A percentile compares a stretch with the other conserved stretches of the same genome.
Evolutionary conservation across 2,888 invertebrate species (phyloP).

Genomic region (Sylvicola cinctus): DNA sequence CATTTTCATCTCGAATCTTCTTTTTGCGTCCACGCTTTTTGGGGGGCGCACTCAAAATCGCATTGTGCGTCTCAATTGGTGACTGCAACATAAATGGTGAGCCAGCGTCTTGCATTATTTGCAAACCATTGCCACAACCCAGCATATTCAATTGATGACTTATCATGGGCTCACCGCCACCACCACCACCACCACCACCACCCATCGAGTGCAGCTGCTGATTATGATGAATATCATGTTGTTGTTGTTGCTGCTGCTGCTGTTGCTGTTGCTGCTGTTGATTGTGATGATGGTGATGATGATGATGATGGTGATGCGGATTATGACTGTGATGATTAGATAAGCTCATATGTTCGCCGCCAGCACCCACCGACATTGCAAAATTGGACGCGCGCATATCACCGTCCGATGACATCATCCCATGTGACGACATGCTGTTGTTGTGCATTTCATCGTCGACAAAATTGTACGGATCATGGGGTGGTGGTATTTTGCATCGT

Average conservation of each 20-base stretch:
- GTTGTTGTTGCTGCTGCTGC: not conserved
- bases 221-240: not conserved
- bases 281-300: constrained; percentile 1
- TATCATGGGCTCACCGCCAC: constrained; percentile 22
- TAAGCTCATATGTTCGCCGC: too few relatives aligned
- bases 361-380: too few relatives aligned
- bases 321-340: not conserved
- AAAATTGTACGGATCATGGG: constrained; percentile 65
- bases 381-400: too few relatives aligned
- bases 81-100: constrained; percentile 17
- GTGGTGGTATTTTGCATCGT: constrained; percentile 3
- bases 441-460: constrained; percentile 46
- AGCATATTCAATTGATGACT: constrained; percentile 14
- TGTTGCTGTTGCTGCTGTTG: constrained; percentile 1
- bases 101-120: constrained; percentile 6
- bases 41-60: constrained; percentile 27
- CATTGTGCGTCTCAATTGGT: constrained; percentile 2
- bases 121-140: constrained; percentile 7
- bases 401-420: constrained; percentile 10
- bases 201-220: not conserved
- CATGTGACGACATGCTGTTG: constrained; percentile 12
- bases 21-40: constrained; percentile 77
- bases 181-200: not conserved
- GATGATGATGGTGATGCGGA: constrained; percentile 6
- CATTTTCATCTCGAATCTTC: constrained; percentile 47